Percentiles rank a stretch among this genome's conserved stretches.
phyloP scores from a whole-genome alignment of 2,113 vertebrate species.

The Lepus europaeus region DNA sequence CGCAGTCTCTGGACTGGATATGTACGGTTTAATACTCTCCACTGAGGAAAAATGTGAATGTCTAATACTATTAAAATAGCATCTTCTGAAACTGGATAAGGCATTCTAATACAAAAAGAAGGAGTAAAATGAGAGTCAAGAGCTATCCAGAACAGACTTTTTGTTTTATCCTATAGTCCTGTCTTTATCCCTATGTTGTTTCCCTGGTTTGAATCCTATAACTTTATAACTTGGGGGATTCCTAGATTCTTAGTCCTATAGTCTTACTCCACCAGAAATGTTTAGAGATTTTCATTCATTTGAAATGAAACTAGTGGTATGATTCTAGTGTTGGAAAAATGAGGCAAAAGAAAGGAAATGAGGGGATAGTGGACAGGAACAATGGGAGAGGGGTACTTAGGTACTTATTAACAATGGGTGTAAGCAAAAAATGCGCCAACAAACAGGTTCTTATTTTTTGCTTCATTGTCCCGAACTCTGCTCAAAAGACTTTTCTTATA shows the following conservation, averaged over 20 bases:
- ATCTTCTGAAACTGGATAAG: constrained; percentile 24
- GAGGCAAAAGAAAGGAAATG: not conserved
- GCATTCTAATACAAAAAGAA: not conserved
- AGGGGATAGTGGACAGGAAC: not conserved
- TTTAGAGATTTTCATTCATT: not conserved
- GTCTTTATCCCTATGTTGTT: not conserved
- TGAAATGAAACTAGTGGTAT: not conserved
- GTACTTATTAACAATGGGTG: not conserved
- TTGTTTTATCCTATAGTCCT: not conserved
- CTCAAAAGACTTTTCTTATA: not conserved
- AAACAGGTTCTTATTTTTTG: not conserved
- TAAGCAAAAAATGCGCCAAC: not conserved
- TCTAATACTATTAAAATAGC: constrained; percentile 1
- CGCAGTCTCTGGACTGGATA: not conserved
- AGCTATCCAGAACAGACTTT: not conserved
- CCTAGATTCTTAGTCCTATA: not conserved
- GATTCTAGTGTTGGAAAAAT: not conserved
- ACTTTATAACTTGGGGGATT: not conserved
- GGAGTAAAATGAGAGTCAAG: not conserved
- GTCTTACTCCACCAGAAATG: not conserved
- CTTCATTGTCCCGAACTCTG: not conserved
- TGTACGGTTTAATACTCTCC: not conserved
- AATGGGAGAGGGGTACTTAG: not conserved
- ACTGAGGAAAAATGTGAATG: not conserved
- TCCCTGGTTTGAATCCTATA: not conserved